Conservation (phyloP, 2,888 invertebrate species). For the Drosophila suboccidentalis region DNA sequence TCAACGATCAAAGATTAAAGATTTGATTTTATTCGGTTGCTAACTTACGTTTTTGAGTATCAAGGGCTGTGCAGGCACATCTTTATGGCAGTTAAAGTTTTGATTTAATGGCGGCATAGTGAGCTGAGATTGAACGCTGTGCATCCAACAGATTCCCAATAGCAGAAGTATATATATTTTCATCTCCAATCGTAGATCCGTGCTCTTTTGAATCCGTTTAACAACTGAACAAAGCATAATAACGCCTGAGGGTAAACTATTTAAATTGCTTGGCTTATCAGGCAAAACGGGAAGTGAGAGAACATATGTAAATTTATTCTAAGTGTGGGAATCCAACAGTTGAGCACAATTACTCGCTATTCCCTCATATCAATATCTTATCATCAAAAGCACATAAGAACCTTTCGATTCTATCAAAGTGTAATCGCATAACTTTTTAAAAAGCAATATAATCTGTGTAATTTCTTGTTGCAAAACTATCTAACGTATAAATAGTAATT, state of each 20-base stretch:
- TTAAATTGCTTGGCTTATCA: slow-evolving; percentile 8
- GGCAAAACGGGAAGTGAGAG: background rate
- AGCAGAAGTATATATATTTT: background rate
- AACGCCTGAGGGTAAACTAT: slow-evolving; percentile 4
- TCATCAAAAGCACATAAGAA: background rate
- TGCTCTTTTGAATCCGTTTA: slow-evolving; percentile 3
- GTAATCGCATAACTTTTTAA: background rate
- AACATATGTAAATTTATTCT: background rate
- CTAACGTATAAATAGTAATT: background rate
- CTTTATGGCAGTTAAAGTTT: background rate
- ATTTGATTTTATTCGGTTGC: background rate
- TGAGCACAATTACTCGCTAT: background rate
- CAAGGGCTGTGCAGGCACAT: slow-evolving; percentile 1
- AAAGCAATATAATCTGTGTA: background rate
- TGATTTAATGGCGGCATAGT: background rate
- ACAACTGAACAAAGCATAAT: slow-evolving; percentile 5
- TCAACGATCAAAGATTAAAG: background rate
- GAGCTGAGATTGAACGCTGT: background rate
- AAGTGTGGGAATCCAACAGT: background rate
- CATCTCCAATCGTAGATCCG: slow-evolving; percentile 2
- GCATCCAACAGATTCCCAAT: slow-evolving; percentile 4
- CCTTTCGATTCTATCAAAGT: background rate
- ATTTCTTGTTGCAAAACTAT: background rate
- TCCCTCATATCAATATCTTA: slow-evolving; percentile 7
- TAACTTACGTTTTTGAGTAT: slow-evolving; percentile 2